Percentiles rank a stretch among this genome's conserved stretches.
These are phyloP conservation scores for Leptopilina syphax DNA, from an alignment of 2,888 invertebrate genomes.

Conservation along the genomic window DNA sequence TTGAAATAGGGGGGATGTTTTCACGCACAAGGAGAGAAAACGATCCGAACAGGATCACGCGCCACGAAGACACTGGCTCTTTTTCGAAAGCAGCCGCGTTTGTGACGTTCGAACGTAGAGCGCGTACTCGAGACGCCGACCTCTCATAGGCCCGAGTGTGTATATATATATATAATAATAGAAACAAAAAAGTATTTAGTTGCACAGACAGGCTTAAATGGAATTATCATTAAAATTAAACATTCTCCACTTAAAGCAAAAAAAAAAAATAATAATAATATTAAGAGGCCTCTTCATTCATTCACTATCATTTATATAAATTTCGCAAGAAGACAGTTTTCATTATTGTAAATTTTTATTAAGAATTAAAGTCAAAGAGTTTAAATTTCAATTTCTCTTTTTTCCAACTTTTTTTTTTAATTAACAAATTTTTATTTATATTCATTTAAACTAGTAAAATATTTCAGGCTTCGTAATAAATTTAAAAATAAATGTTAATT, in stretches of 20 bases:
- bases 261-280: too few species aligned
- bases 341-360: too few species aligned
- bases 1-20: not conserved
- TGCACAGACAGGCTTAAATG: constrained; percentile 8
- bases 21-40: constrained; percentile 38
- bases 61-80: constrained; percentile 66
- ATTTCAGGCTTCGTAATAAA: too few species aligned
- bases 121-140: constrained; percentile 69
- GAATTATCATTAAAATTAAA: constrained; percentile 14
- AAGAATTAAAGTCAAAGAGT: too few species aligned
- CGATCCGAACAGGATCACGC: constrained; percentile 65
- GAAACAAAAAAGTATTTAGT: constrained; percentile 30
- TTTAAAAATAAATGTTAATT: too few species aligned
- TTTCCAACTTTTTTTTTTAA: too few species aligned
- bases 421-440: too few species aligned
- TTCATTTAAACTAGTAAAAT: too few species aligned
- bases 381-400: too few species aligned
- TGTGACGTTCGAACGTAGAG: constrained; percentile 64
- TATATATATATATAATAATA: too few species aligned
- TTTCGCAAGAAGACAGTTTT: not conserved
- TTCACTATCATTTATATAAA: not conserved
- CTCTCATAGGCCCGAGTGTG: constrained; percentile 56
- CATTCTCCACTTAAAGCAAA: not conserved
- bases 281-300: not conserved
- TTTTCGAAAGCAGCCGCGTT: constrained; percentile 57